Percentiles rank a stretch among this genome's conserved stretches.
phyloP scores from a whole-genome alignment of 2,113 vertebrate species.

The Corythornis vintsioides region DNA sequence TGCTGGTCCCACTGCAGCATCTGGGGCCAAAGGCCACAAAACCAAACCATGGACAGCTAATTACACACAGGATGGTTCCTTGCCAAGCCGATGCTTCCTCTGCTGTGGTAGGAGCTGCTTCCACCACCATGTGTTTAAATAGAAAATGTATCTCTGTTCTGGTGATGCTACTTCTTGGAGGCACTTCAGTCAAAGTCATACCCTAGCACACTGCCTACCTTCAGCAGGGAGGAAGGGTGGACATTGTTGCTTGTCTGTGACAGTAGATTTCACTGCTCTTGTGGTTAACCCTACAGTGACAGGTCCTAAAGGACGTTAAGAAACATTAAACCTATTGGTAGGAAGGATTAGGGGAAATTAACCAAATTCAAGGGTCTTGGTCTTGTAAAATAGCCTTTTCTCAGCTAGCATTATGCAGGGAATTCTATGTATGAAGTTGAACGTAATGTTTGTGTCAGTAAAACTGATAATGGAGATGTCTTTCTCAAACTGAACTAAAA shows the following conservation, averaged over 20 bases:
- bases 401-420: neutral
- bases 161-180: neutral
- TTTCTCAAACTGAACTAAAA: neutral
- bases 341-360: neutral
- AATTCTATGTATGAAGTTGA: neutral
- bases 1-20: neutral
- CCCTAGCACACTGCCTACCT: neutral
- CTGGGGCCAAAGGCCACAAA: neutral
- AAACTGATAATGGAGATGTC: neutral
- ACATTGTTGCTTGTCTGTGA: neutral
- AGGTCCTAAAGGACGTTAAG: neutral
- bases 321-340: neutral
- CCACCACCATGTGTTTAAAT: neutral
- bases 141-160: neutral
- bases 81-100: neutral
- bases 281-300: neutral
- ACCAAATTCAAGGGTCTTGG: neutral
- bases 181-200: neutral
- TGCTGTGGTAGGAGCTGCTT: neutral
- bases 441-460: neutral
- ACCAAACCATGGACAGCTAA: neutral
- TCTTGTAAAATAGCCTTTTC: neutral
- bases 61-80: neutral
- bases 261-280: conserved; percentile 6
- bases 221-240: neutral